Base-by-base conservation (phyloP, 2,113 vertebrate species). In the Oryzias celebensis region DNA sequence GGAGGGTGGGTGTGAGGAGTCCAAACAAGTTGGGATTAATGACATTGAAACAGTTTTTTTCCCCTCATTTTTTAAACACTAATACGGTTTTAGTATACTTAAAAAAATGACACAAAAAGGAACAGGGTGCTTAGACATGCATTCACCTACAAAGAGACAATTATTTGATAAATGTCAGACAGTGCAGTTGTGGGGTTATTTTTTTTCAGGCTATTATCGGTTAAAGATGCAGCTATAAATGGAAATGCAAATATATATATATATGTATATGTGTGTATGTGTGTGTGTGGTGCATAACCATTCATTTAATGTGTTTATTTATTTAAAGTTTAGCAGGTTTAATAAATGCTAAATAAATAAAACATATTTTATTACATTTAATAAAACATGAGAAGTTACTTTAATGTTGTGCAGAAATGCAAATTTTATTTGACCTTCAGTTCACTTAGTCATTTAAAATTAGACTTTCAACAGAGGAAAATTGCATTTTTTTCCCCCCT, bases 21-120 rank as follows among this genome's bases (percentile, higher is more conserved):
- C 76, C 73, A 76, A 88, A 72, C 61, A 87, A 81, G 84, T 88
- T 75, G 73, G 86, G 84, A 86, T 65, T 84, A 79, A 79, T 72
- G 75, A 69, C 81, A 78, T 36, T 77, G 68, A 70, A 70, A 67
- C 67, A 67, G 68, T 63, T 68, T 63, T 78, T 64, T 69, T 47
- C n/a, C 46, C 2, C 8, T 46, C n/a, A 76, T 71, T 46, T 72
- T 87, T 75, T 67, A 62, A 78, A 77, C 65, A 68, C 51, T 61
- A 62, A 78, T 64, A 46, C 69, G 75, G 66, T 78, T 83, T 59
- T 70, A 78, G 84, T 55, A 68, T 65, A 62, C 61, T 73, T 55
- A 62, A 65, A 58, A 62, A 87, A 84, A 67, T 28, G 79, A 73
- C 85, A 69, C 85, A 69, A 28, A 78, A 58, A 52, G 80, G 63